Evolutionary conservation across 2,797 vertebrate species (phyloP), one percentile per base, ranked within the genome.

Genomic region (Dromococcyx pavoninus): DNA sequence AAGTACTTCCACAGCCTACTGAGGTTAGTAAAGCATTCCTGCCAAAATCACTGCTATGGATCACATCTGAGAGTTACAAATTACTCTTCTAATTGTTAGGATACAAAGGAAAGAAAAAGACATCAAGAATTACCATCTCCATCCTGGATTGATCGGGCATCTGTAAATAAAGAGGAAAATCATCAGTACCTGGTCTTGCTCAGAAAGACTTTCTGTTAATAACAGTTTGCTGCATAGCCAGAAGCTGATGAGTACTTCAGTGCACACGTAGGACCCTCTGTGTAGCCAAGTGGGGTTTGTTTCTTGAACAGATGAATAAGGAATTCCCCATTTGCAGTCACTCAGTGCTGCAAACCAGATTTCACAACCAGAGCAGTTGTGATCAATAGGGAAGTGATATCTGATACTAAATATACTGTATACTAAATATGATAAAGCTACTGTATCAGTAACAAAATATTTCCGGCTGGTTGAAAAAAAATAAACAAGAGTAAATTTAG

Each of bases 51-150:
- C 22, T 87, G 28, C 39, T 74, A 16, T 50, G 24, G 30, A 56
- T 48, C 64, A 61, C 60, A 35, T 60, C 65, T 58, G 32, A 28
- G 35, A 83, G 56, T 66, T 94, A 67, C 32, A 86, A 85, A 41
- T 32, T 0, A 65, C n/a, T 88, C 24, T 84, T 48, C 10, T 54
- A 74, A 71, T 72, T 69, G 48, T 88, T 90, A 96, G 48, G 28
- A 41, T 50, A 48, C 4, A 58, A 71, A 57, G 21, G 21, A 82
- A 83, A 71, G 50, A 71, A 86, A 53, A 72, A 58, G 24, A 66
- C 28, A 25, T 9, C 53, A 53, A 35, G 22, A 82, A 69, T 96
- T 97, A 97, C 97, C 97, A 28, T 94, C 69, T 89, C 84, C 43
- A 32, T 95, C 80, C 58, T 16, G 82, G 74, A 94, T 78, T 69